Evolutionary conservation across 2,888 invertebrate genomes (phyloP), one percentile per base, ranked within the genome.

Genomic region (Leptinotarsa rubiginosa): DNA sequence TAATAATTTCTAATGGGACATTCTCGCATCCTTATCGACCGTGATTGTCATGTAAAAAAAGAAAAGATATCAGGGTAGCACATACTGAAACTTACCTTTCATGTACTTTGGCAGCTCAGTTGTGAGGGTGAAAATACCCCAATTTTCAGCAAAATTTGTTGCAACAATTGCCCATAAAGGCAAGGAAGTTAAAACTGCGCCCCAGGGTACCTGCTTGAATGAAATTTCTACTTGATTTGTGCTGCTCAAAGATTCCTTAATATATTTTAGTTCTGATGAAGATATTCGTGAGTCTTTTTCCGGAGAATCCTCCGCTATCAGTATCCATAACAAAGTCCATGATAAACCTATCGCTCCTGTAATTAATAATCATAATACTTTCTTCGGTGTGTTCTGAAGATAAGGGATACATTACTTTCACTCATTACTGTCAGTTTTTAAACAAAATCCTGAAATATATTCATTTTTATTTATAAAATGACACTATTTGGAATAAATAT

Each of bases 131-230:
- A 96, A 96, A 87, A 96, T 96, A 3, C 96, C 96, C 96, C 96
- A 96, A 87, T 96, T 96, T 86, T 96, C 96, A 41, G 95, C 93
- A 88, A 96, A 95, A 86, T 96, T 95, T 1, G 95, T 94, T 69
- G 92, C 91, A 1, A 94, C 91, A 54, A 96, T 95, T 0, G 96
- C 95, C 93, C 95, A 96, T 13, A 96, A 94, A 0, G 96, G 92
- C 68, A 90, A 89, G 0, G 96, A 96, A 0, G 90, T 91, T 66
- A 96, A 87, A 84, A 96, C 94, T 3, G 90, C 89, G 72, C 89
- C 90, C 96, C 96, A 96, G 0, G 96, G 96, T 86, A 94, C 93
- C 13, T 88, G 89, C 16, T 92, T 88, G 78, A 88, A 88, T 25
- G 25, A 25, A 25, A 25, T 25, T 59, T 88, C 86, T 1, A 88